Conservation (phyloP, 2,797 vertebrate genomes). For the Benthosema pterotum region DNA sequence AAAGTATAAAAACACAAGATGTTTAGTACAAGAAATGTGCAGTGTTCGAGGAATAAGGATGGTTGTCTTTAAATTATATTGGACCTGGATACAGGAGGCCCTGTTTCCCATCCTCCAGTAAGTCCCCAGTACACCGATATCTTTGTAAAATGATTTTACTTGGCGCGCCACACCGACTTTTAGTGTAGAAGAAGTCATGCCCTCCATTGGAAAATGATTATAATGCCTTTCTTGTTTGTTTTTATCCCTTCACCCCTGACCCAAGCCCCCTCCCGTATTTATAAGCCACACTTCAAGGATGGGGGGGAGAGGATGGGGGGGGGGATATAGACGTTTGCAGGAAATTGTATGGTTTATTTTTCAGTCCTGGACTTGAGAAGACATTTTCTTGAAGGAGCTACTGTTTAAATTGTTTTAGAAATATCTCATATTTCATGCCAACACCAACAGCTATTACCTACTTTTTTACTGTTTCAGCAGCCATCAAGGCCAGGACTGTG, state of each 20-base stretch:
- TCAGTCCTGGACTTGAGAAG: constrained; percentile 13
- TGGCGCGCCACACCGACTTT: too few species aligned
- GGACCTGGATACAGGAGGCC: not conserved
- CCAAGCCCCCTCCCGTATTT: not conserved
- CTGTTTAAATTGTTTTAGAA: constrained; percentile 30
- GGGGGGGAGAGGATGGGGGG: not conserved
- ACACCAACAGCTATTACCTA: constrained; percentile 24
- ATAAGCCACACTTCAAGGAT: not conserved
- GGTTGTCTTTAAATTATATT: not conserved
- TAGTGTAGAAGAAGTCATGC: not conserved
- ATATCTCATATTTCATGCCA: constrained; percentile 26
- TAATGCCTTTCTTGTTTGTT: not conserved
- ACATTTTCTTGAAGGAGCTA: constrained; percentile 26
- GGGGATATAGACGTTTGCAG: constrained; percentile 3
- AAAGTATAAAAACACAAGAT: too few species aligned
- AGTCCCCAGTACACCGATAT: not conserved
- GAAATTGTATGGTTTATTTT: constrained; percentile 33
- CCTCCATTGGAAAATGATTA: not conserved
- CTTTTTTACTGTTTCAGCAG: constrained; percentile 15
- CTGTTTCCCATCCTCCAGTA: not conserved
- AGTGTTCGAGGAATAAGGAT: not conserved
- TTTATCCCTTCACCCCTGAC: not conserved
- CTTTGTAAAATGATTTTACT: too few species aligned
- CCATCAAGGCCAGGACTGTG: constrained; percentile 5
- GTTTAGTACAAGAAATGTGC: too few species aligned